These are phyloP conservation scores for Acleris cristana DNA, from an alignment of 2,888 invertebrate genomes.

Conservation along the genomic window DNA sequence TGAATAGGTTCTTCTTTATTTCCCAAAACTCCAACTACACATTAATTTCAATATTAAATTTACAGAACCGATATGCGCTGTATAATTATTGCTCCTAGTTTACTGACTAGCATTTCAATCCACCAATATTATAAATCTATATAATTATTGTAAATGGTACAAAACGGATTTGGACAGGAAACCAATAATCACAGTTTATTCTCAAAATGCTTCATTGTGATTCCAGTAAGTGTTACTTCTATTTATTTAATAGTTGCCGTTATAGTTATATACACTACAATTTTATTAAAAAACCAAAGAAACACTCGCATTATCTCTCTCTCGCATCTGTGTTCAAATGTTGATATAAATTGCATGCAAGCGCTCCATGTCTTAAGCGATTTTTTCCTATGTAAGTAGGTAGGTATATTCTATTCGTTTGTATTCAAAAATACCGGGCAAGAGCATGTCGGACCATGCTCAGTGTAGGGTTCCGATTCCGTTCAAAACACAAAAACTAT, in stretches of 20 bases:
- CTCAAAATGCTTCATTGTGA: slow-evolving; percentile 18
- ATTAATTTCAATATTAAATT: slow-evolving; percentile 59
- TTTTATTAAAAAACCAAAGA: not conserved
- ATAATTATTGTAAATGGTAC: slow-evolving; percentile 22
- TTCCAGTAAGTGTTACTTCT: not conserved
- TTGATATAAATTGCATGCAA: too few species aligned
- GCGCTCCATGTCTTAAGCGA: too few species aligned
- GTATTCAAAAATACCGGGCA: too few species aligned
- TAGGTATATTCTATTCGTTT: too few species aligned
- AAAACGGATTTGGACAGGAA: slow-evolving; percentile 38
- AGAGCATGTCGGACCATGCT: too few species aligned
- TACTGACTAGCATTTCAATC: slow-evolving; percentile 37
- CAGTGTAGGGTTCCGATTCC: too few species aligned
- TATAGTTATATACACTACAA: not conserved
- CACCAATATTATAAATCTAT: slow-evolving; percentile 20
- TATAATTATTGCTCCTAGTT: slow-evolving; percentile 68
- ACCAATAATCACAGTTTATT: slow-evolving; percentile 48
- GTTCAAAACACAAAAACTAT: too few species aligned
- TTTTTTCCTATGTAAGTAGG: too few species aligned
- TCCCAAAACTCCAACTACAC: slow-evolving; percentile 67
- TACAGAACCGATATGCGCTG: slow-evolving; percentile 71
- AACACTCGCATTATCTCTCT: not conserved
- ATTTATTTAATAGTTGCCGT: not conserved
- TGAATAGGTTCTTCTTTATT: slow-evolving; percentile 56
- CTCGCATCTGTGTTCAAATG: too few species aligned